Evolutionary conservation across 23 tunicate species (phyloP).

Genomic region (Trididemnum nubilum): DNA sequence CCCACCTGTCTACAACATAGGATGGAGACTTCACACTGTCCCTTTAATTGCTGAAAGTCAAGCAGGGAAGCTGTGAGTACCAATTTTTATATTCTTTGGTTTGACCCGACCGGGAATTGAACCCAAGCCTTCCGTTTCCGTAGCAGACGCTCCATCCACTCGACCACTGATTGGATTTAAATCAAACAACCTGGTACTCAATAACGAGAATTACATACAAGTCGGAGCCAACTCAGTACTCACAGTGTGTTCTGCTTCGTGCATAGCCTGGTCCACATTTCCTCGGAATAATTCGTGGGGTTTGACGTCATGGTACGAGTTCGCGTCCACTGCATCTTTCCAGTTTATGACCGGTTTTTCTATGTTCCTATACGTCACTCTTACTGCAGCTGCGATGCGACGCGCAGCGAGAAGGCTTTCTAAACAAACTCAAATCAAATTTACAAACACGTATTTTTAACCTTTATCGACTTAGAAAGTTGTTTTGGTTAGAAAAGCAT

Average conservation of each 20-base stretch:
- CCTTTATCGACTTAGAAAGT: too few relatives aligned
- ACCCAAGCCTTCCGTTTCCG: too few relatives aligned
- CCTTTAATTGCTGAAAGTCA: too few relatives aligned
- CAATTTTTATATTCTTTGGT: too few relatives aligned
- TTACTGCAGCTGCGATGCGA: constrained; percentile 45
- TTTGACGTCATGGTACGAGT: constrained; percentile 27
- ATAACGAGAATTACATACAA: too few relatives aligned
- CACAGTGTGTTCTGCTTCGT: constrained; percentile 24
- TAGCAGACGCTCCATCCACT: too few relatives aligned
- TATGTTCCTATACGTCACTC: constrained; percentile 75
- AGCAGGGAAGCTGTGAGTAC: too few relatives aligned
- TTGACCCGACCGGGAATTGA: too few relatives aligned
- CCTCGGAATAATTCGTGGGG: constrained; percentile 15
- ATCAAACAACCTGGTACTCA: neutral
- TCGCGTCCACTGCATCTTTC: constrained; percentile 43
- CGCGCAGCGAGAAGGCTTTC: constrained; percentile 24
- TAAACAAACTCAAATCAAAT: neutral
- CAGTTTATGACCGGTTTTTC: constrained; percentile 34
- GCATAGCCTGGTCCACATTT: constrained; percentile 46
- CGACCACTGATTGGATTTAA: neutral
- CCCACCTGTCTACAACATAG: too few relatives aligned
- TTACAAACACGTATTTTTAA: neutral
- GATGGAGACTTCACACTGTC: too few relatives aligned
- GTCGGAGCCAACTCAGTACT: too few relatives aligned
- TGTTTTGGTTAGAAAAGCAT: too few relatives aligned